phyloP scores from a whole-genome alignment of 2,888 invertebrate species.

The Clunio marinus region DNA sequence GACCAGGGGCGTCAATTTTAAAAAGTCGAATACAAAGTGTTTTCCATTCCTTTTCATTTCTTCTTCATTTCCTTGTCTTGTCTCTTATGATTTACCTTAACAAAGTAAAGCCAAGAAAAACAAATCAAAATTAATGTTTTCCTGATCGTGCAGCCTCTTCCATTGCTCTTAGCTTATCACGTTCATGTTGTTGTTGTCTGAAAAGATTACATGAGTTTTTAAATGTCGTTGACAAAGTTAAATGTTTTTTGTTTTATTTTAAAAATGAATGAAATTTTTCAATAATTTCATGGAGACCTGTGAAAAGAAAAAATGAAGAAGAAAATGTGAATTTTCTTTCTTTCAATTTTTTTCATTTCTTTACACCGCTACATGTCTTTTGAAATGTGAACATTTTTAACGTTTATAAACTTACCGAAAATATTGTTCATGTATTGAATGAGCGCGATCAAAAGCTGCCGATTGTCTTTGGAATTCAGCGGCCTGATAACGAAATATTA shows the following conservation, averaged over 20 bases:
- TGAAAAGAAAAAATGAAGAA: neutral
- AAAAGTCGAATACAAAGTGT: no score
- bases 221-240: no score
- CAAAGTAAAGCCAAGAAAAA: no score
- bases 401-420: conserved; percentile 47
- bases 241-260: no score
- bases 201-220: conserved; percentile 48
- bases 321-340: neutral
- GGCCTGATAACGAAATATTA: conserved; percentile 52
- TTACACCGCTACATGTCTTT: no score
- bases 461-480: conserved; percentile 52
- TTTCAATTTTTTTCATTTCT: neutral
- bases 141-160: conserved; percentile 76
- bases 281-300: conserved; percentile 16
- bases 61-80: no score
- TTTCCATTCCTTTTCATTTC: no score
- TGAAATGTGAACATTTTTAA: conserved; percentile 30
- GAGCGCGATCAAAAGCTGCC: conserved; percentile 44
- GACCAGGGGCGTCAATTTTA: no score
- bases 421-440: conserved; percentile 50
- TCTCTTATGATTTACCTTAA: no score
- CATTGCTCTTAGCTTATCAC: conserved; percentile 59
- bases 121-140: conserved; percentile 42
- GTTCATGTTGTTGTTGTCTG: conserved; percentile 77
- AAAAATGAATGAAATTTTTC: no score